These are phyloP conservation scores for Drosophila neonasuta DNA, from an alignment of 2,888 invertebrate genomes.

Conservation along the genomic window DNA sequence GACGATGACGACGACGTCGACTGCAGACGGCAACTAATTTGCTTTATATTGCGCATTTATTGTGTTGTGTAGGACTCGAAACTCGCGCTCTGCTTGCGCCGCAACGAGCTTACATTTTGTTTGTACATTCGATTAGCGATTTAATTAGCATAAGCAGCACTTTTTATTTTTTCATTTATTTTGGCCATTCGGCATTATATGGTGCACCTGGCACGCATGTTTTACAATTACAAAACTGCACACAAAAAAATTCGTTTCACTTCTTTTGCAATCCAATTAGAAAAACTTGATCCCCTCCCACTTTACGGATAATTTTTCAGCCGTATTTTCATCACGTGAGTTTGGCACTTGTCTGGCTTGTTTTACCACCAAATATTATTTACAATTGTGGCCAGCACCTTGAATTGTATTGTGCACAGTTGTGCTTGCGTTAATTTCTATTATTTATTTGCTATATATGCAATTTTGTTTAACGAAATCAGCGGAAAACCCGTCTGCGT, in stretches of 20 bases:
- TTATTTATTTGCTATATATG: slow-evolving; percentile 57
- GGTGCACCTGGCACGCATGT: slow-evolving; percentile 32
- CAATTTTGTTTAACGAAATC: slow-evolving; percentile 60
- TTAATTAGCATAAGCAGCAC: slow-evolving; percentile 22
- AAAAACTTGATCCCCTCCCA: slow-evolving; percentile 64
- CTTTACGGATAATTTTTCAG: slow-evolving; percentile 54
- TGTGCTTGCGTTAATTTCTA: slow-evolving; percentile 47
- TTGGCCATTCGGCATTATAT: slow-evolving; percentile 19
- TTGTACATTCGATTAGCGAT: slow-evolving; percentile 41
- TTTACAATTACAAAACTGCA: slow-evolving; percentile 6
- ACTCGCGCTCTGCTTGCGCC: slow-evolving; percentile 50
- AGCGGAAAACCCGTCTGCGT: slow-evolving; percentile 62
- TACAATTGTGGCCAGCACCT: slow-evolving; percentile 37
- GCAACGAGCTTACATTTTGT: slow-evolving; percentile 53
- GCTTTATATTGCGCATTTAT: slow-evolving; percentile 73
- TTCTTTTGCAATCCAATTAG: slow-evolving; percentile 60
- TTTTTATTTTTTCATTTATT: slow-evolving; percentile 4
- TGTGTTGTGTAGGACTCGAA: slow-evolving; percentile 55
- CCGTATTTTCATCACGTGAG: slow-evolving; percentile 74
- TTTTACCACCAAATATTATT: slow-evolving; percentile 27
- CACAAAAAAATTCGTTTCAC: slow-evolving; percentile 16
- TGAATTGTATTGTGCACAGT: slow-evolving; percentile 29
- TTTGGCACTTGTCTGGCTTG: slow-evolving; percentile 34
- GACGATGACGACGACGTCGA: slow-evolving; percentile 24
- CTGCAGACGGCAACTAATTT: slow-evolving; percentile 59